A percentile compares a stretch with the other conserved stretches of the same genome.
phyloP scores from a whole-genome alignment of 2,888 invertebrate genomes.

The Sialis fuliginosa region DNA sequence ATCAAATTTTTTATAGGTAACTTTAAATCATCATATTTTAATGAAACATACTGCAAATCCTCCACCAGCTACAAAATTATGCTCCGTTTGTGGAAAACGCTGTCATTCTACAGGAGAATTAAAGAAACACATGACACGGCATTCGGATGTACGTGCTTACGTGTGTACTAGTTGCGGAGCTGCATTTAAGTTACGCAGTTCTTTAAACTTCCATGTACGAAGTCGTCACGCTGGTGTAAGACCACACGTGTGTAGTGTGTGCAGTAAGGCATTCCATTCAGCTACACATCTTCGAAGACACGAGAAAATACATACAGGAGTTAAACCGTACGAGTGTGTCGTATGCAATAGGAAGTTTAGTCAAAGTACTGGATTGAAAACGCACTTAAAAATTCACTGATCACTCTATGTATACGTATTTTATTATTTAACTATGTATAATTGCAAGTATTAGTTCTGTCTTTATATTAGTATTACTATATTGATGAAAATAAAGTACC shows the following conservation, averaged over 20 bases:
- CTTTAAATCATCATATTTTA: not conserved
- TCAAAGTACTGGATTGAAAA: not conserved
- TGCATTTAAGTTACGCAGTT: constrained; percentile 1
- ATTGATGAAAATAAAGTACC: no score
- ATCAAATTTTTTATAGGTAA: no score
- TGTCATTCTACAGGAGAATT: not conserved
- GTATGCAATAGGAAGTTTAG: not conserved
- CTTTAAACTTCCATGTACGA: constrained; percentile 1
- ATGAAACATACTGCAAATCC: not conserved
- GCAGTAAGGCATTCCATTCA: not conserved
- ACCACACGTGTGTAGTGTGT: not conserved
- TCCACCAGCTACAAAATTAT: not conserved
- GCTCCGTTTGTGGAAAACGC: not conserved
- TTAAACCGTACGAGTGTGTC: not conserved
- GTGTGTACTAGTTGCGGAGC: not conserved
- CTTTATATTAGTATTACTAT: no score
- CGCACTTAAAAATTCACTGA: not conserved
- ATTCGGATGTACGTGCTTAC: not conserved
- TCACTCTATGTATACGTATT: no score
- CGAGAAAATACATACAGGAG: not conserved
- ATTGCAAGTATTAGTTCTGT: no score
- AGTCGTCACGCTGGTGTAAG: not conserved
- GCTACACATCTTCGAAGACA: not conserved
- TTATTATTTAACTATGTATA: no score
- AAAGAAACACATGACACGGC: not conserved